These are phyloP conservation scores for Prunella strophiata DNA, from an alignment of 2,797 vertebrate species.

Conservation along the genomic window DNA sequence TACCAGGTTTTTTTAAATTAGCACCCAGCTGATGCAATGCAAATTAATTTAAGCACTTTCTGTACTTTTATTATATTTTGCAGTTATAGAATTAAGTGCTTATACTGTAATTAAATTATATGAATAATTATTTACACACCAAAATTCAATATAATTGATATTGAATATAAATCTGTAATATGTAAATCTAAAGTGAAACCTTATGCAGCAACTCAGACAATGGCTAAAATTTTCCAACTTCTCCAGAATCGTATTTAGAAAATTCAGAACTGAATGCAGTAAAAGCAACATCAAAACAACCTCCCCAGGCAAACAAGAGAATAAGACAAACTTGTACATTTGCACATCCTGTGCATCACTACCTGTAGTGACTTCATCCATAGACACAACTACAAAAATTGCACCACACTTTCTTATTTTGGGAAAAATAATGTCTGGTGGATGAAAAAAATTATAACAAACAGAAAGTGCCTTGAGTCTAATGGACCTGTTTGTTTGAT, in stretches of 20 bases:
- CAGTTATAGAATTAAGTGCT: background rate
- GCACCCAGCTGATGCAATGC: background rate
- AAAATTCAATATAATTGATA: background rate
- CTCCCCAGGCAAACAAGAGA: background rate
- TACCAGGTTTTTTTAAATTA: background rate
- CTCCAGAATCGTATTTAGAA: background rate
- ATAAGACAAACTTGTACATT: background rate
- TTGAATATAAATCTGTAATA: background rate
- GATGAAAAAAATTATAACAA: conserved; percentile 36
- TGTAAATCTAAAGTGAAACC: background rate
- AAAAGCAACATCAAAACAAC: conserved; percentile 27
- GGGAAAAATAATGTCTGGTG: background rate
- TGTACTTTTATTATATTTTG: background rate
- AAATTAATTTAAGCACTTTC: background rate
- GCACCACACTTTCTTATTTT: background rate
- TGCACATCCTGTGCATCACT: background rate
- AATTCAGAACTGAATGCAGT: background rate
- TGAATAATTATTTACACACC: background rate
- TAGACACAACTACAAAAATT: background rate
- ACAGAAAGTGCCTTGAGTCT: conserved; percentile 24
- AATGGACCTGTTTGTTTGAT: background rate
- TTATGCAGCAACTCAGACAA: background rate
- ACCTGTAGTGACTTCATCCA: background rate
- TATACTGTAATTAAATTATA: background rate
- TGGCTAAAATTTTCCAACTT: background rate